Evolutionary conservation across 2,888 invertebrate genomes (phyloP), one percentile per base, ranked within the genome.

Genomic region (Petrophora chlorosata): DNA sequence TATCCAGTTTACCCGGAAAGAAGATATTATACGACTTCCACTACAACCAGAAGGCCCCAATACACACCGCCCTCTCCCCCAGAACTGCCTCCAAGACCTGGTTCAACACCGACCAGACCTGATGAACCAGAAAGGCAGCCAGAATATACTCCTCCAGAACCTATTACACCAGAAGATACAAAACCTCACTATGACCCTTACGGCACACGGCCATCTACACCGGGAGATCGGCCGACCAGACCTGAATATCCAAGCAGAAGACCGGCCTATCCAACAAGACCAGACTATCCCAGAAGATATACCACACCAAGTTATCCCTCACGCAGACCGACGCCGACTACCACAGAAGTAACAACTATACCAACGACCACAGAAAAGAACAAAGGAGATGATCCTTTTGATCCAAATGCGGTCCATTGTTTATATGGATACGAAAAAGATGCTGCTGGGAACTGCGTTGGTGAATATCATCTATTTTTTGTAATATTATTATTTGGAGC

Each of bases 361-460:
- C n/a, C 34, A 9, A 49, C 42, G 2, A 50, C 49, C 8, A 50
- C 43, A 14, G 43, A 39, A 29, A 25, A 15, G 8, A 19, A 14
- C 10, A 13, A 13, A 5, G 23, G 32, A 10, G 38, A 49, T 5
- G 49, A 49, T 13, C 33, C 23, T 4, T 81, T 82, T 44, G 70
- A 84, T 53, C 60, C 75, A n/a, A 73, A 78, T 23, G 62, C 78
- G 2, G 42, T 85, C 1, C 84, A 84, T 50, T 92, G 92, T 58
- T 70, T 90, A 30, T 71, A 82, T 55, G 93, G 93, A 0, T 93
- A 90, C 45, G 85, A 91, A 46, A 86, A 91, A 39, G 91, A 92
- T 63, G 73, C 72, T 23, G 65, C 76, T 36, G 92, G 92, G 1
- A 90, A 91, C 17, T 93, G 93, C 70, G 82, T 91, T 25, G 93